Base-by-base conservation (phyloP, 1,140 invertebrate genomes). In the Heterodera carotae region DNA sequence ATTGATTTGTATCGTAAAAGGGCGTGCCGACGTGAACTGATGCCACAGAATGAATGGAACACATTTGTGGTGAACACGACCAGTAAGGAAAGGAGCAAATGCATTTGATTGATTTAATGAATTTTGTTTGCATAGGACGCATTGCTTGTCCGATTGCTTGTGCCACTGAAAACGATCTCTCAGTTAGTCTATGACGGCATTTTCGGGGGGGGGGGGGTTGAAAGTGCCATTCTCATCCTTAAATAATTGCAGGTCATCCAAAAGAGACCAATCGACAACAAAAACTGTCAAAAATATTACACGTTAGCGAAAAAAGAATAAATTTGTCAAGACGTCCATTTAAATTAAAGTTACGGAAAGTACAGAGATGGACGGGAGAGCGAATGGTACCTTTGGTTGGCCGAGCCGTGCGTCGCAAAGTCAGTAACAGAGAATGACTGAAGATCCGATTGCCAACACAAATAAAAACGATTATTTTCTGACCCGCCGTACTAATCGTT, bases 381-480 rank as follows among this genome's bases (percentile, higher is more conserved):
- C 43, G 84, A 84, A 68, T 84, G 84, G 84, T 85, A 85, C 73
- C 69, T 85, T 33, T 85, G 84, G 84, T 43, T 86, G 60, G 85
- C 84, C 22, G 84, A 84, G n/a, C 84, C 84, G 29, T 85, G 84
- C 59, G n/a, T 77, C 3, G 60, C 66, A 25, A 74, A 74, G 71
- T 76, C 18, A 43, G 60, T 68, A 12, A 68, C 15, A 68, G 12
- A 22, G 25, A 18, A n/a, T n/a, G n/a, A n/a, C n/a, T n/a, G n/a
- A n/a, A n/a, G n/a, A n/a, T n/a, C n/a, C n/a, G n/a, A n/a, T n/a
- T n/a, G n/a, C n/a, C n/a, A n/a, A n/a, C n/a, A n/a, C n/a, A n/a
- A n/a, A n/a, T n/a, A n/a, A n/a, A n/a, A n/a, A n/a, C n/a, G n/a
- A n/a, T n/a, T n/a, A n/a, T n/a, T n/a, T n/a, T n/a, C n/a, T n/a